These are phyloP conservation scores for Automeris io DNA, from an alignment of 2,888 invertebrate species.

Conservation along the genomic window DNA sequence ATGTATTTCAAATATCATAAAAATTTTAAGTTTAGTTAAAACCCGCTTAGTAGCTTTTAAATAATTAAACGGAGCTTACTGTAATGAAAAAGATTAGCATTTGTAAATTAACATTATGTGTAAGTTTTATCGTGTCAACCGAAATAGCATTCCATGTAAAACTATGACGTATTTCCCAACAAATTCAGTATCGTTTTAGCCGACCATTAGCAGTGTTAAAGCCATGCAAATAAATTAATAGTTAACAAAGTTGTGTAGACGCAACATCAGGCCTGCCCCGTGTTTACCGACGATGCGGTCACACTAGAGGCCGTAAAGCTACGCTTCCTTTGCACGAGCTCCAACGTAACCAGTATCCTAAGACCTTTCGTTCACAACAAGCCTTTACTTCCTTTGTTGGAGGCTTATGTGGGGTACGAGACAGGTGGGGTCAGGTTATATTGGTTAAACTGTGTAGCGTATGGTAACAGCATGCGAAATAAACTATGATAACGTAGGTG, in stretches of 20 bases:
- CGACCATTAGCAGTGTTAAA: slow-evolving; percentile 8
- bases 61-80: too few relatives aligned
- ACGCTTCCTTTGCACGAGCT: slow-evolving; percentile 55
- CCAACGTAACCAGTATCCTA: slow-evolving; percentile 30
- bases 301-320: slow-evolving; percentile 56
- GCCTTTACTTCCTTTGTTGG: slow-evolving; percentile 9
- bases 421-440: slow-evolving; percentile 23
- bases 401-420: slow-evolving; percentile 16
- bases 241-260: slow-evolving; percentile 25
- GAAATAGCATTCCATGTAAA: too few relatives aligned
- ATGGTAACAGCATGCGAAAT: slow-evolving; percentile 59
- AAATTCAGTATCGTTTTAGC: slow-evolving; percentile 2
- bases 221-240: slow-evolving; percentile 11
- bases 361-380: slow-evolving; percentile 28
- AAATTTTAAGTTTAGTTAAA: too few relatives aligned
- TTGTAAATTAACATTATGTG: too few relatives aligned
- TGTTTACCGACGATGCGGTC: slow-evolving; percentile 49
- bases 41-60: too few relatives aligned
- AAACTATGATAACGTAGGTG: slow-evolving; percentile 62
- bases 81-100: too few relatives aligned
- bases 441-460: slow-evolving; percentile 38
- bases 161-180: background rate
- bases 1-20: too few relatives aligned
- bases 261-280: slow-evolving; percentile 44
- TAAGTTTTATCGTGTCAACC: too few relatives aligned